These are phyloP conservation scores for Habroteleia sp. DNA, from an alignment of 2,888 invertebrate species.

Conservation along the genomic window DNA sequence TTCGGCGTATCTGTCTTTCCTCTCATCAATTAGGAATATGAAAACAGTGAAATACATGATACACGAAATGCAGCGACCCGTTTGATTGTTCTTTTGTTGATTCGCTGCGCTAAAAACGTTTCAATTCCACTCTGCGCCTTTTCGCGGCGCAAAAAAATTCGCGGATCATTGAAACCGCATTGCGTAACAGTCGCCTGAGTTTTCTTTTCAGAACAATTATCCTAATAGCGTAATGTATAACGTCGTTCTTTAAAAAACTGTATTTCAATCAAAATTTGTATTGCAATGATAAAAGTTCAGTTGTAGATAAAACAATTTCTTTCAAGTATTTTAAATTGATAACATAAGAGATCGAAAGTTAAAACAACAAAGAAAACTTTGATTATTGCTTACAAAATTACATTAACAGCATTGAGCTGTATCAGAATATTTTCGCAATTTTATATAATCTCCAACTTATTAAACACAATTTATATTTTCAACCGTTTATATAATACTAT, in stretches of 20 bases:
- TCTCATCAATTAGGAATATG: slow-evolving; percentile 39
- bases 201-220: slow-evolving; percentile 41
- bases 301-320: too few relatives aligned
- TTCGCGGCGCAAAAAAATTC: slow-evolving; percentile 9
- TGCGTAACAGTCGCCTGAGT: slow-evolving; percentile 16
- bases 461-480: too few relatives aligned
- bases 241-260: slow-evolving; percentile 3
- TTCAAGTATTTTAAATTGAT: too few relatives aligned
- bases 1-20: slow-evolving; percentile 16
- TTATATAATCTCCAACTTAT: too few relatives aligned
- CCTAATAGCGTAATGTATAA: slow-evolving; percentile 35
- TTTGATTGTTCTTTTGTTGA: slow-evolving; percentile 33
- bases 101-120: slow-evolving; percentile 36
- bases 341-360: too few relatives aligned
- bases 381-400: too few relatives aligned
- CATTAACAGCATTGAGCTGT: too few relatives aligned
- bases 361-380: too few relatives aligned
- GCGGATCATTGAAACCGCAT: slow-evolving; percentile 12
- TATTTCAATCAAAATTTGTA: slow-evolving; percentile 6
- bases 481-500: too few relatives aligned
- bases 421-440: too few relatives aligned
- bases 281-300: too few relatives aligned
- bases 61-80: slow-evolving; percentile 13
- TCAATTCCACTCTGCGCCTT: slow-evolving; percentile 27
- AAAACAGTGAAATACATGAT: slow-evolving; percentile 15